Conservation (phyloP, 2,797 vertebrate species). For the Helicolenus hilgendorfi region DNA sequence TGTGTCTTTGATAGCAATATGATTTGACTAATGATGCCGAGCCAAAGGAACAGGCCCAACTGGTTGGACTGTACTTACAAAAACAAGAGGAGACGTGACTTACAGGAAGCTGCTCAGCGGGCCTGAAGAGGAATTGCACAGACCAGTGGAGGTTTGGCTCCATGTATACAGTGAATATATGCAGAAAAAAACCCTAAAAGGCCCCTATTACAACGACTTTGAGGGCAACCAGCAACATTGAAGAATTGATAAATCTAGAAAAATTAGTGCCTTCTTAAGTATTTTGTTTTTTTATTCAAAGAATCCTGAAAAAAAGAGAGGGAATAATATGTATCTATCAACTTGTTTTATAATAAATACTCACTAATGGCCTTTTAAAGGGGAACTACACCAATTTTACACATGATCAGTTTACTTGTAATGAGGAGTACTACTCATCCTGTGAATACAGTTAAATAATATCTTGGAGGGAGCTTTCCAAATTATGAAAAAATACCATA, state of each 20-base stretch:
- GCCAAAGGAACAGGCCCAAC: constrained; percentile 67
- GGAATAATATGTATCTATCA: no score
- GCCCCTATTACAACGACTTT: neutral
- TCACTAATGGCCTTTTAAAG: neutral
- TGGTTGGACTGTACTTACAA: constrained; percentile 65
- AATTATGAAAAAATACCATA: neutral
- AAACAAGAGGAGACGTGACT: constrained; percentile 63
- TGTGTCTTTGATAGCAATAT: constrained; percentile 60
- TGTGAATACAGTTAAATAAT: neutral
- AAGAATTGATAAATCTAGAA: neutral
- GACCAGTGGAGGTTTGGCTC: neutral
- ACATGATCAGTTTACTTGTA: neutral
- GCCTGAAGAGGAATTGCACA: constrained; percentile 23
- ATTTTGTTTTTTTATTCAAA: neutral
- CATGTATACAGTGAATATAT: neutral
- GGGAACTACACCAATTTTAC: neutral
- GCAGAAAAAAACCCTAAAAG: neutral
- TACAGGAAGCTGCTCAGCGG: constrained; percentile 53
- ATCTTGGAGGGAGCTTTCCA: neutral
- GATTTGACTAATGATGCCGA: constrained; percentile 63
- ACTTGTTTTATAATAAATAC: neutral
- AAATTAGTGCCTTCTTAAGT: neutral
- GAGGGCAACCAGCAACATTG: neutral
- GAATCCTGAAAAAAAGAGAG: neutral
- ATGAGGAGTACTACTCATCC: neutral